A percentile compares a stretch with the other conserved stretches of the same genome.
Conservation (phyloP, 2,888 invertebrate species). For the Itoplectis maculator region DNA sequence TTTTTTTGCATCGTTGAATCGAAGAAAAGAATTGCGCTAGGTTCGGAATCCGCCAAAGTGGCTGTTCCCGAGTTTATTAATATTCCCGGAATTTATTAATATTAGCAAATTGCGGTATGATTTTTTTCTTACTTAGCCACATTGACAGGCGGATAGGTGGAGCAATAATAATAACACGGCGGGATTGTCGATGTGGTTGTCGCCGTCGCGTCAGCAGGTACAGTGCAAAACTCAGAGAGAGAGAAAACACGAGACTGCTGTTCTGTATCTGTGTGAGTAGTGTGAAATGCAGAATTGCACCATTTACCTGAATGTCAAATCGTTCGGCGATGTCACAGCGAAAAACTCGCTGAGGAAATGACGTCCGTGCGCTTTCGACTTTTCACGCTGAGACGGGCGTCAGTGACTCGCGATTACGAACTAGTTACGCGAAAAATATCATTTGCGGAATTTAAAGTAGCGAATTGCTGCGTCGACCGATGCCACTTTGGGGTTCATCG, state of each 20-base stretch:
- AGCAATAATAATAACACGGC: constrained; percentile 40
- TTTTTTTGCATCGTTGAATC: neutral
- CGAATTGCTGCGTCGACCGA: neutral
- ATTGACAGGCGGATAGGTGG: constrained; percentile 31
- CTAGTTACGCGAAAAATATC: neutral
- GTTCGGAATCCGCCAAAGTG: constrained; percentile 1
- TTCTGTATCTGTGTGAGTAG: constrained; percentile 14
- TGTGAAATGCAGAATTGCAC: neutral
- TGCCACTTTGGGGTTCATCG: constrained; percentile 17
- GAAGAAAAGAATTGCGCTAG: neutral
- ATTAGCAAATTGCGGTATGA: neutral
- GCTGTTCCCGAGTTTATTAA: constrained; percentile 3
- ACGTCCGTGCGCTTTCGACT: neutral
- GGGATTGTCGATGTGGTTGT: constrained; percentile 9
- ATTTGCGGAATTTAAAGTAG: constrained; percentile 23
- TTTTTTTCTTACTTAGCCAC: neutral
- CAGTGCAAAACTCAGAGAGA: constrained; percentile 30
- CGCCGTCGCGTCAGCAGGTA: neutral
- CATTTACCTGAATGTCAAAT: constrained; percentile 20
- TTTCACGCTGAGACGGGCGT: neutral
- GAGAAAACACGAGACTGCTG: neutral
- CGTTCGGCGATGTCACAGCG: constrained; percentile 26
- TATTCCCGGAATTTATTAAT: neutral
- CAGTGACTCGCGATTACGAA: constrained; percentile 2
- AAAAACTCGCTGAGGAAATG: neutral